Evolutionary conservation across 2,113 vertebrate species (phyloP).

Genomic region (Oceanites oceanicus): DNA sequence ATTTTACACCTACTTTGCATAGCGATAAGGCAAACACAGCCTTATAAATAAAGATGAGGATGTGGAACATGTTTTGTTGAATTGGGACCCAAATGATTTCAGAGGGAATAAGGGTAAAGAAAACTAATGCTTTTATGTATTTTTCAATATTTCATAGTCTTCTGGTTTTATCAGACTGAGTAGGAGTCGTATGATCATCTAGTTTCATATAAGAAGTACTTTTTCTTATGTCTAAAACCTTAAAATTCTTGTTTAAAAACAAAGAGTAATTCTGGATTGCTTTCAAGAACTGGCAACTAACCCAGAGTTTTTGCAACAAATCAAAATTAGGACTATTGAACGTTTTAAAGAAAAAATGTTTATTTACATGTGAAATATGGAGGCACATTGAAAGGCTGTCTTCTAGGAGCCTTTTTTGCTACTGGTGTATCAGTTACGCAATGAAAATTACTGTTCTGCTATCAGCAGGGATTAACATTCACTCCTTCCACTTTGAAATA

Average conservation of each 20-base stretch:
- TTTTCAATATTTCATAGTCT: neutral
- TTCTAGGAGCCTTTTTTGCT: slow-evolving; percentile 1
- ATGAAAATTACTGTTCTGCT: slow-evolving; percentile 25
- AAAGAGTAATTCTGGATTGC: neutral
- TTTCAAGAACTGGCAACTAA: neutral
- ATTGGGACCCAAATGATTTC: neutral
- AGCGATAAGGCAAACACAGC: neutral
- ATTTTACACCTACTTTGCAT: neutral
- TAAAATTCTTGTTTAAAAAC: neutral
- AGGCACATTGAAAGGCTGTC: neutral
- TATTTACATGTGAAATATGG: slow-evolving; percentile 32
- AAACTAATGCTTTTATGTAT: neutral
- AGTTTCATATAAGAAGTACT: neutral
- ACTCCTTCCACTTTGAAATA: slow-evolving; percentile 36
- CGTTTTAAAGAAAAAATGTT: neutral
- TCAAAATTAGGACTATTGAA: neutral
- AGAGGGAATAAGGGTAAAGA: neutral
- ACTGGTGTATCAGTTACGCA: neutral
- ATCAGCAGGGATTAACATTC: neutral
- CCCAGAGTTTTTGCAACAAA: neutral
- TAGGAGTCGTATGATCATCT: neutral
- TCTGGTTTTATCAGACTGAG: neutral
- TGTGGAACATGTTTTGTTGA: neutral
- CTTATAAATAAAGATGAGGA: neutral
- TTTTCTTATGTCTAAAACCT: neutral